Evolutionary conservation across 2,113 vertebrate genomes (phyloP).

Genomic region (Xenopus laevis): DNA sequence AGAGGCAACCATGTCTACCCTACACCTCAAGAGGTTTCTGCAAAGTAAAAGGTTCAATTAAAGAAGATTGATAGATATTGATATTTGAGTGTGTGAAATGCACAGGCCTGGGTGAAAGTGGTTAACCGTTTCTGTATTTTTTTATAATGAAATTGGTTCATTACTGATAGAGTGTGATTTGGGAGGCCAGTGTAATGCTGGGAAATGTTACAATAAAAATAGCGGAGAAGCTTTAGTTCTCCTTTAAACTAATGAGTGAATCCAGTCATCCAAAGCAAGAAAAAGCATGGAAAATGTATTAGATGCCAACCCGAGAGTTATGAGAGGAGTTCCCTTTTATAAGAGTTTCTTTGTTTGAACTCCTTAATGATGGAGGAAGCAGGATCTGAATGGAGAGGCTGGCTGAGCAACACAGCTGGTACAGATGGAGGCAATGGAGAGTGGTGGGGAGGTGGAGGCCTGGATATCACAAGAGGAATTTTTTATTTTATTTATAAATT

Average conservation of each 20-base stretch:
- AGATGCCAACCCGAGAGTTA: not conserved
- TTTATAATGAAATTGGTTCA: too few relatives aligned
- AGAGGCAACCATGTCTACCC: not conserved
- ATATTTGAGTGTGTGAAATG: not conserved
- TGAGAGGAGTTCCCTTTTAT: not conserved
- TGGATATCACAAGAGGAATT: not conserved
- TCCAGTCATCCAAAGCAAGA: not conserved
- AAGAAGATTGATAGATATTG: not conserved
- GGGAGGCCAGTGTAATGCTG: too few relatives aligned
- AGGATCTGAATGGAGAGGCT: not conserved
- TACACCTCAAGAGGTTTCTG: not conserved
- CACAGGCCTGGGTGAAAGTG: too few relatives aligned
- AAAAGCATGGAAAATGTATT: not conserved
- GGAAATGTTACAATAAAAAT: too few relatives aligned
- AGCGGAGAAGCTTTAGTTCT: too few relatives aligned
- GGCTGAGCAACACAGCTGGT: conserved; percentile 4
- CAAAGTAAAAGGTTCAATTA: not conserved
- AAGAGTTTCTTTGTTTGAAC: conserved; percentile 8
- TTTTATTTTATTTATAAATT: too few relatives aligned
- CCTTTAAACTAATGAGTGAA: not conserved
- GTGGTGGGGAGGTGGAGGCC: not conserved
- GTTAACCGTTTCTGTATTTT: too few relatives aligned
- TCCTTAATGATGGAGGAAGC: not conserved
- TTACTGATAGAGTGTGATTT: too few relatives aligned
- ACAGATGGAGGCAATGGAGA: not conserved